phyloP scores from a whole-genome alignment of 2,113 vertebrate species.

The Upupa epops region DNA sequence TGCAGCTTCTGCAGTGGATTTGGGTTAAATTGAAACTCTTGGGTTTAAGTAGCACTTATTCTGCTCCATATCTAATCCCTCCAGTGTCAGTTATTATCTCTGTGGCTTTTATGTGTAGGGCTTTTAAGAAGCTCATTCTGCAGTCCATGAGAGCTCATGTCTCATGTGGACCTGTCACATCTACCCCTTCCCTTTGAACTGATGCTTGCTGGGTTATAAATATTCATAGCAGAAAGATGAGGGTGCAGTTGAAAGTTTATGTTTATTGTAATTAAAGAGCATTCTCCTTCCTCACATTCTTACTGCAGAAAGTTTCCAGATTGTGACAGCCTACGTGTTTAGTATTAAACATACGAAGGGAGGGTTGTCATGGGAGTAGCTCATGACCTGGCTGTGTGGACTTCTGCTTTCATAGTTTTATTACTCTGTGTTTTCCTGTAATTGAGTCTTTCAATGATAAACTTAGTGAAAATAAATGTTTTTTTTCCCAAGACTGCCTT shows the following conservation, averaged over 20 bases:
- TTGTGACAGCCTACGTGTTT: not conserved
- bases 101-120: not conserved
- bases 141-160: not conserved
- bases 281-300: fast-evolving
- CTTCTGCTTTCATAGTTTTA: not conserved
- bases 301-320: not conserved
- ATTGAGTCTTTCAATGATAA: not conserved
- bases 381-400: not conserved
- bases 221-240: not conserved
- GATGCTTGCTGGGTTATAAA: not conserved
- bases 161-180: not conserved
- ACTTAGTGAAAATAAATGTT: not conserved
- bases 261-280: not conserved
- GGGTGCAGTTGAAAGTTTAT: not conserved
- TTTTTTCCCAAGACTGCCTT: not conserved
- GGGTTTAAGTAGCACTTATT: not conserved
- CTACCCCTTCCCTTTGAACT: not conserved
- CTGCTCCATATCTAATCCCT: not conserved
- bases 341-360: not conserved
- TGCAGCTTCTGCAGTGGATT: not conserved
- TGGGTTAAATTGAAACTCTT: not conserved
- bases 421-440: not conserved
- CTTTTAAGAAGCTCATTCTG: not conserved
- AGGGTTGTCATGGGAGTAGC: not conserved
- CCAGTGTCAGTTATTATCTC: not conserved